Conservation (phyloP, 1,140 invertebrate genomes). For the Formica exsecta region DNA sequence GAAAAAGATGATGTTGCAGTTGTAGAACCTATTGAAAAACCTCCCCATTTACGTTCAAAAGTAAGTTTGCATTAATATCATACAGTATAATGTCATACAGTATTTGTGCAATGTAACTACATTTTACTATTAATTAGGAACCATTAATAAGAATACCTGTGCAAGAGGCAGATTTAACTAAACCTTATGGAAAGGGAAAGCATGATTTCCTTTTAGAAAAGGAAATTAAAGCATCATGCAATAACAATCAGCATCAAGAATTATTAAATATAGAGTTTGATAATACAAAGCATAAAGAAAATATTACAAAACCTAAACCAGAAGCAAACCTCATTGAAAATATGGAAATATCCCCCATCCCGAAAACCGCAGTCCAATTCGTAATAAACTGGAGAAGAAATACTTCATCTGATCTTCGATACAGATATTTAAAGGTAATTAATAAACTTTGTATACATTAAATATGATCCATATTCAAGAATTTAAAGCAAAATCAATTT, state of each 20-base stretch:
- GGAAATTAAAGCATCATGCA: neutral
- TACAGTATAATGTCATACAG: constrained; percentile 28
- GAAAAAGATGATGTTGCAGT: constrained; percentile 86
- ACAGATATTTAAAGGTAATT: constrained; percentile 84
- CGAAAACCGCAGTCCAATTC: constrained; percentile 88
- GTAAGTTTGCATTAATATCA: constrained; percentile 80
- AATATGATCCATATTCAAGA: constrained; percentile 18
- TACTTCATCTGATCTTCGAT: constrained; percentile 78
- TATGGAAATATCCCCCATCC: constrained; percentile 82
- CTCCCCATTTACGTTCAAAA: constrained; percentile 89
- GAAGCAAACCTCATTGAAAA: constrained; percentile 36
- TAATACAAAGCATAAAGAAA: neutral
- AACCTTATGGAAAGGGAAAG: constrained; percentile 56
- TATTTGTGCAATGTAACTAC: constrained; percentile 24
- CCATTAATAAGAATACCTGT: constrained; percentile 87
- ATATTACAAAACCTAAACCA: neutral
- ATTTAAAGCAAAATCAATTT: constrained; percentile 56
- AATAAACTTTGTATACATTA: neutral
- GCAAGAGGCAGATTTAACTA: constrained; percentile 81
- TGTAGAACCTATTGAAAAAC: constrained; percentile 88
- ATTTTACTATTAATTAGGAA: constrained; percentile 83
- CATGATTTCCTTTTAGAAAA: neutral
- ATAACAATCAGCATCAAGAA: neutral
- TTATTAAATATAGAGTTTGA: neutral
- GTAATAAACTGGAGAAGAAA: constrained; percentile 87